Base-by-base conservation (phyloP, 1,140 invertebrate genomes). In the Aphelenchoides fujianensis region DNA sequence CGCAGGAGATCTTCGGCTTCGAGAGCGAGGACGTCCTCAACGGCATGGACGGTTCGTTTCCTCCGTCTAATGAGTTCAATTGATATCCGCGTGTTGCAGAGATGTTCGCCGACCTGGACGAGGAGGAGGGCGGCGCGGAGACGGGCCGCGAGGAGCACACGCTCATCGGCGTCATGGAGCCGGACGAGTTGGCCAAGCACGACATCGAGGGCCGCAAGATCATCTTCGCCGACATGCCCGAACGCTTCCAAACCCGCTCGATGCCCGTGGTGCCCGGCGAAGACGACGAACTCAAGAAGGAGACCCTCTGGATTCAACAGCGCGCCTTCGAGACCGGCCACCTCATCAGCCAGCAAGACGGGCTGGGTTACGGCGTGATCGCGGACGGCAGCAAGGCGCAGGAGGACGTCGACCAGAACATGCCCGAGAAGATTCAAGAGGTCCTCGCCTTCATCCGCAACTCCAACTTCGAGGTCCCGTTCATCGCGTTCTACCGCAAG, bases 1-100 rank as follows among this genome's bases (percentile, higher is more conserved):
- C 96, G 64, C 94, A 98, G 86, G 96, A 99, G 83, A 97, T 98
- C 76, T 99, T 98, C 86, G 97, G 96, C 68, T 94, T 97, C 27
- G 93, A 79, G 35, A 86, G 98, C 84, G 97, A 98, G 87, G 95
- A 99, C 85, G 97, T 92, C 36, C 84, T 86, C 37, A 85, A 85
- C 23, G 85, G 63, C 91, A 91, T 79, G 88, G 90, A 71, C 85
- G 68, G 86, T 86, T 78, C 75, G 57, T 59, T 69, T 69, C 68
- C 31, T 66, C 73, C 57, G 7, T 32, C 28, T 7, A 23, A 35
- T n/a, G 12, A 64, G 30, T 48, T 23, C 36, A 2, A 28, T 64
- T 16, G 59, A 23, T 31, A 5, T 41, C n/a, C n/a, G n/a, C n/a
- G n/a, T 68, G 12, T 61, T 68, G 27, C 32, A 9, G 19, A 23